Evolutionary conservation across 1,140 invertebrate genomes (phyloP), one percentile per base, ranked within the genome.

Genomic region (Zaprionus tsacasi): DNA sequence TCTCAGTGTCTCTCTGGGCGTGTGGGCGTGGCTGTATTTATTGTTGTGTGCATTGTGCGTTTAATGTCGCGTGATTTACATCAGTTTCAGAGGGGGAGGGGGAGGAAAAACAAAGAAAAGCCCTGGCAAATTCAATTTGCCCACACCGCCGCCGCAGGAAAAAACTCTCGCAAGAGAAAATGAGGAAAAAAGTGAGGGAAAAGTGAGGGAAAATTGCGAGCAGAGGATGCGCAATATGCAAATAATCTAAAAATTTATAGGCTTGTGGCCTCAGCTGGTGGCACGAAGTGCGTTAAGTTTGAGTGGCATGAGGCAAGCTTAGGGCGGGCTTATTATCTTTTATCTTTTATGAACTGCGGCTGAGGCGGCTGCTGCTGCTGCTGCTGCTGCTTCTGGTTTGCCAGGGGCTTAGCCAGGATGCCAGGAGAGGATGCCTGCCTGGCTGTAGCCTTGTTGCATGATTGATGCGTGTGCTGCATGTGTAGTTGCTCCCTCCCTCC

Each of bases 181-280:
- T 25, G 38, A 67, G 35, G 6, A 65, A 52, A 21, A 54, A 52
- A 67, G 15, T 27, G 17, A 55, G 11, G 10, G 11, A 21, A 54
- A 52, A 67, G 15, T 27, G 17, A 55, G 11, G 10, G 11, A 12
- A 25, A 25, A 21, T 2, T 7, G 17, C 8, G 17, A 25, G 40
- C 40, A 3, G n/a, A 15, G 40, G 64, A 68, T 21, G 21, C 71
- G 69, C 74, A 85, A 85, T 89, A 89, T 89, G 85, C 85, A 89
- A 89, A 89, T 89, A 89, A 89, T 89, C 86, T 89, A 82, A 74
- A 89, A 89, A 89, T 89, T 89, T 89, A 89, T 89, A 89, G 85
- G 85, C 85, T 81, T 89, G 83, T 17, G 33, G 75, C 54, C 61
- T 68, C 64, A 68, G 58, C 70, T 77, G 70, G 58, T 67, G 59